Percentiles rank a stretch among this genome's conserved stretches.
Evolutionary conservation across 1,140 invertebrate species (phyloP).

Genomic region (Hypothenemus hampei): DNA sequence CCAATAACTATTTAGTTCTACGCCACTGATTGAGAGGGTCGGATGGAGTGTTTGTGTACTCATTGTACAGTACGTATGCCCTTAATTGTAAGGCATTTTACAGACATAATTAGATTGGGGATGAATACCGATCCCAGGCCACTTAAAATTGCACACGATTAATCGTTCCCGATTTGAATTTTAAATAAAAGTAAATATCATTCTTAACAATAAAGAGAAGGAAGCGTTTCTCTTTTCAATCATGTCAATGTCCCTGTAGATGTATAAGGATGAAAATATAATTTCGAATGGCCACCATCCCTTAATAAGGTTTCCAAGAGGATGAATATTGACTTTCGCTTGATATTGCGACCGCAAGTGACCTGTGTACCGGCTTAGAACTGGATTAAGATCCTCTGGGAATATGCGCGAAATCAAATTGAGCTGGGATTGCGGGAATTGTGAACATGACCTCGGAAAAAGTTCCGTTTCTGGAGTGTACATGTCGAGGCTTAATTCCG

Average conservation of each 20-base stretch:
- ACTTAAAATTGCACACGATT: conserved; percentile 10
- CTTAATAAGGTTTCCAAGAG: conserved; percentile 46
- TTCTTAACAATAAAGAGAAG: too few relatives aligned
- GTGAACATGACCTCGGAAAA: conserved; percentile 31
- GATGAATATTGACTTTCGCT: conserved; percentile 46
- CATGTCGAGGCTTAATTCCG: too few relatives aligned
- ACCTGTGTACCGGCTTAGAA: conserved; percentile 42
- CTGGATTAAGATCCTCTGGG: conserved; percentile 41
- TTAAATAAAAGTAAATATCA: too few relatives aligned
- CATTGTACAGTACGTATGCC: conserved; percentile 16
- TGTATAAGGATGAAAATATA: conserved; percentile 22
- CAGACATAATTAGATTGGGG: conserved; percentile 19
- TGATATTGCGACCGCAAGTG: conserved; percentile 37
- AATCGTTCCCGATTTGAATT: background rate
- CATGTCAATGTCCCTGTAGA: too few relatives aligned
- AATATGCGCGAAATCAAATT: conserved; percentile 45
- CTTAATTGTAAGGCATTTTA: conserved; percentile 24
- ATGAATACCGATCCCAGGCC: conserved; percentile 9
- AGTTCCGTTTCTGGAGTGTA: conserved; percentile 29
- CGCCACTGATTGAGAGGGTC: conserved; percentile 11
- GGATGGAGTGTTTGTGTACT: conserved; percentile 15
- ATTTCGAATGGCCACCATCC: conserved; percentile 25
- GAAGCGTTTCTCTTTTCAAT: too few relatives aligned
- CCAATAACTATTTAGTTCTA: background rate
- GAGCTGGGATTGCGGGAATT: conserved; percentile 32